Percentiles rank a stretch among this genome's conserved stretches.
phyloP scores from a whole-genome alignment of 2,113 vertebrate genomes.

The Corydoras sp. region DNA sequence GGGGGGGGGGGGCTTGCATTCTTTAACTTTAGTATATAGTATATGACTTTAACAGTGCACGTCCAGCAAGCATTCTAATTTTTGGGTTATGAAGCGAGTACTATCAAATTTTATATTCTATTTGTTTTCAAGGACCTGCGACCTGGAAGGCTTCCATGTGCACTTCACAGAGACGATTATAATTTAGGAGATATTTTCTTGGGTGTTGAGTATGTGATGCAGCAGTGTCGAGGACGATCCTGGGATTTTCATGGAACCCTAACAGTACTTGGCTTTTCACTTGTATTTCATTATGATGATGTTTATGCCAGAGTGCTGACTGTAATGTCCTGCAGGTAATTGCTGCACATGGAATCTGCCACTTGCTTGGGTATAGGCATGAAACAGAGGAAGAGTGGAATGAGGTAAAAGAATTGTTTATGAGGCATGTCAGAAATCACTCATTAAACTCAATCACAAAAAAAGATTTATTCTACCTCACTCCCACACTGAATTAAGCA shows the following conservation, averaged over 20 bases:
- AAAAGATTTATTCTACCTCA: too few species aligned
- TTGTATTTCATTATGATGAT: too few species aligned
- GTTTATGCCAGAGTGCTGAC: too few species aligned
- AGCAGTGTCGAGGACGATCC: slow-evolving; percentile 65
- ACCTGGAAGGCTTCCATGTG: slow-evolving; percentile 72
- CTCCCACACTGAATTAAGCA: too few species aligned
- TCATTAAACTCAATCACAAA: too few species aligned
- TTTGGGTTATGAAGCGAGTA: too few species aligned
- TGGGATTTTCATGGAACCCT: slow-evolving; percentile 69
- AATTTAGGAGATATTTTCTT: slow-evolving; percentile 86
- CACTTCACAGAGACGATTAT: slow-evolving; percentile 67
- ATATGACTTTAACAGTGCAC: too few species aligned
- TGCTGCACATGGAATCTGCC: slow-evolving; percentile 83
- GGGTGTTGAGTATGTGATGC: slow-evolving; percentile 80
- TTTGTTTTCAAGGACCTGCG: slow-evolving; percentile 63
- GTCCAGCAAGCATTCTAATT: too few species aligned
- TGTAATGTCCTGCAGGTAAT: slow-evolving; percentile 64
- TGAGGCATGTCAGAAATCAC: too few species aligned
- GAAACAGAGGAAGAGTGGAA: slow-evolving; percentile 70
- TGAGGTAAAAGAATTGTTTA: slow-evolving; percentile 61
- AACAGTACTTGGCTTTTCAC: slow-evolving; percentile 56
- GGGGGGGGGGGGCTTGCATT: too few species aligned
- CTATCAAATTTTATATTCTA: too few species aligned
- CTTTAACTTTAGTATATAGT: too few species aligned
- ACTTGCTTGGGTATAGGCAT: slow-evolving; percentile 84